Percentiles rank a stretch among this genome's conserved stretches.
Conservation (phyloP, 2,888 invertebrate species). For the Drymonia ruficornis region DNA sequence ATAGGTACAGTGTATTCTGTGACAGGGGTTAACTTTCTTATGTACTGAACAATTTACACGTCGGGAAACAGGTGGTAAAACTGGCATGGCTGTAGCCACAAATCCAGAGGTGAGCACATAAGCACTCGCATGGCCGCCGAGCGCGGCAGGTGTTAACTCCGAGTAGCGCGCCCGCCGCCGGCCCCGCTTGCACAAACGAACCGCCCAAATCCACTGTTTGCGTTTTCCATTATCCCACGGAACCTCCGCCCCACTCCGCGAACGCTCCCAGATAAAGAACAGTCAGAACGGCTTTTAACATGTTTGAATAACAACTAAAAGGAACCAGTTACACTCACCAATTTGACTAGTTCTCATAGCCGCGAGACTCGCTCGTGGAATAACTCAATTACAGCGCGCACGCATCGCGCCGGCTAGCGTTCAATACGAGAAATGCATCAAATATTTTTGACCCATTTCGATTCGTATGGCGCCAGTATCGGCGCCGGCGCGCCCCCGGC, state of each 20-base stretch:
- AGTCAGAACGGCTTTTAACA: conserved; percentile 54
- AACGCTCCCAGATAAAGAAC: conserved; percentile 55
- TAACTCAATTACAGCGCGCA: conserved; percentile 73
- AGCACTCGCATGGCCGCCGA: conserved; percentile 66
- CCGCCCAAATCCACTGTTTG: conserved; percentile 80
- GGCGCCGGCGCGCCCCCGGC: conserved; percentile 81
- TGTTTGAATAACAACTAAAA: conserved; percentile 68
- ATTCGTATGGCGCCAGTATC: conserved; percentile 72
- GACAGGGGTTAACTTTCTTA: conserved; percentile 30
- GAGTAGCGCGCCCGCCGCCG: conserved; percentile 47
- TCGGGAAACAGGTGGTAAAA: conserved; percentile 61
- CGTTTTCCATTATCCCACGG: conserved; percentile 58
- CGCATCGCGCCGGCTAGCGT: conserved; percentile 55
- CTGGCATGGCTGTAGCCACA: conserved; percentile 50
- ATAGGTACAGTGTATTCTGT: no score
- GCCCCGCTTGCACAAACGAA: conserved; percentile 69
- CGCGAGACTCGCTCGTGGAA: conserved; percentile 43
- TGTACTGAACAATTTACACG: conserved; percentile 56
- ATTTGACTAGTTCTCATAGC: conserved; percentile 47
- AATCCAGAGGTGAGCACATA: conserved; percentile 59
- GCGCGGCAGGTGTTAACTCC: conserved; percentile 75
- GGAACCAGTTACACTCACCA: conserved; percentile 58
- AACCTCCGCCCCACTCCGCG: conserved; percentile 52
- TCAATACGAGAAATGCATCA: conserved; percentile 77
- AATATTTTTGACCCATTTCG: conserved; percentile 79